These are phyloP conservation scores for Agrochola litura DNA, from an alignment of 2,888 invertebrate species.

Conservation along the genomic window DNA sequence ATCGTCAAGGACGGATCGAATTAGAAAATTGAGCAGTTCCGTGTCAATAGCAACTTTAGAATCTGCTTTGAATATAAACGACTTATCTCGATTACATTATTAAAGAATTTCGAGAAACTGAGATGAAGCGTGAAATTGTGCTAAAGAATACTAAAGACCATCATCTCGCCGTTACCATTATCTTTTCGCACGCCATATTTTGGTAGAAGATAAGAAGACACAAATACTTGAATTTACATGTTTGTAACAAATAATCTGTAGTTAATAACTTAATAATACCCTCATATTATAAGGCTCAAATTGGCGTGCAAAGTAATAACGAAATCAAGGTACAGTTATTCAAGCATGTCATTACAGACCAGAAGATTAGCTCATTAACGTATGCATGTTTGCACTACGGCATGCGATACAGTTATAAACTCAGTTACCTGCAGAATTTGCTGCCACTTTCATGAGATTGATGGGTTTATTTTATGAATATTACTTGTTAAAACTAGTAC, in stretches of 20 bases:
- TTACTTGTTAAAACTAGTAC: conserved; percentile 3
- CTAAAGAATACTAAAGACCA: conserved; percentile 7
- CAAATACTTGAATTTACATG: too few species aligned
- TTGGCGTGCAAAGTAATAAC: conserved; percentile 19
- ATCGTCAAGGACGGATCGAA: conserved; percentile 18
- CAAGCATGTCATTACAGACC: conserved; percentile 48
- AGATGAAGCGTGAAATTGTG: conserved; percentile 21
- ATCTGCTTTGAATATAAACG: conserved; percentile 39
- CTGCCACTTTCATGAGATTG: conserved; percentile 51
- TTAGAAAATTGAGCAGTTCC: conserved; percentile 24
- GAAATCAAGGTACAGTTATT: conserved; percentile 52
- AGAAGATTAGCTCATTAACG: conserved; percentile 53
- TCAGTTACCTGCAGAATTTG: conserved; percentile 53
- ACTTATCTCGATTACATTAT: conserved; percentile 28
- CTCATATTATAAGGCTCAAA: neutral
- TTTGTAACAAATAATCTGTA: neutral
- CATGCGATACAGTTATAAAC: conserved; percentile 56
- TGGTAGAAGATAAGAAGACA: too few species aligned
- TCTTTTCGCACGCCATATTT: conserved; percentile 17
- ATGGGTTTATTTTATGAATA: conserved; percentile 26
- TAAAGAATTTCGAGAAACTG: conserved; percentile 31
- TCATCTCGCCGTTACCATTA: conserved; percentile 12
- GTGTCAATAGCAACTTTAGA: conserved; percentile 29
- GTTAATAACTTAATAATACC: conserved; percentile 22
- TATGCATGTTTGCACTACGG: conserved; percentile 53